Conservation (phyloP, 2,797 vertebrate species). For the Leptodactylus fallax region DNA sequence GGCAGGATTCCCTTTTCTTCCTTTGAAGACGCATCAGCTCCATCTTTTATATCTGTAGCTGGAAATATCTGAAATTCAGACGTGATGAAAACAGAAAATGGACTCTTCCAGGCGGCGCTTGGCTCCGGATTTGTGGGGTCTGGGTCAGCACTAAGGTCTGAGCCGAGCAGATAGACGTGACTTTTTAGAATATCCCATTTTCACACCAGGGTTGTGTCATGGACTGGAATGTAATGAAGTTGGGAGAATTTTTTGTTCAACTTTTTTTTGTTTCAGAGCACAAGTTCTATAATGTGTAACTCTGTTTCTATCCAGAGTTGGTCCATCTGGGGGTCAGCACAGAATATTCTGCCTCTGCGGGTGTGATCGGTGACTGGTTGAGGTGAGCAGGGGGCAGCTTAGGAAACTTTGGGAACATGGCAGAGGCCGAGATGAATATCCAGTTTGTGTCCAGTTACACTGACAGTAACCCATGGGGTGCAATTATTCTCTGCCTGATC, state of each 20-base stretch:
- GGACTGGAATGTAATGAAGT: not conserved
- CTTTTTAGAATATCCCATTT: not conserved
- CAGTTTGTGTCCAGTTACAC: too few relatives aligned
- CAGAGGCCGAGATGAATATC: too few relatives aligned
- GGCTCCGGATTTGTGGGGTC: not conserved
- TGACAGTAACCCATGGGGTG: too few relatives aligned
- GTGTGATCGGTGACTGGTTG: too few relatives aligned
- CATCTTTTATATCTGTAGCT: not conserved
- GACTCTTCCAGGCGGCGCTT: not conserved
- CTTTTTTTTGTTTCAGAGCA: not conserved
- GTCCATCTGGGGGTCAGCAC: too few relatives aligned
- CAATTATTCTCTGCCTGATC: too few relatives aligned
- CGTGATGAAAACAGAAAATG: conserved; percentile 15
- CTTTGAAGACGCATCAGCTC: not conserved
- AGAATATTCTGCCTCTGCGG: too few relatives aligned
- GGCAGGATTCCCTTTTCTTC: not conserved
- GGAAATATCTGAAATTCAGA: conserved; percentile 22
- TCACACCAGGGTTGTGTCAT: not conserved
- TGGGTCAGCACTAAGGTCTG: not conserved
- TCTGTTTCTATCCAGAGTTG: not conserved
- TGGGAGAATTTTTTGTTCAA: not conserved
- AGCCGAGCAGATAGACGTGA: not conserved
- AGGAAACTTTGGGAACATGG: too few relatives aligned
- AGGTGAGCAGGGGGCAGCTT: too few relatives aligned
- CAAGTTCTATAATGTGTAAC: not conserved